Conservation (phyloP, 2,113 vertebrate genomes). For the Talpa occidentalis region DNA sequence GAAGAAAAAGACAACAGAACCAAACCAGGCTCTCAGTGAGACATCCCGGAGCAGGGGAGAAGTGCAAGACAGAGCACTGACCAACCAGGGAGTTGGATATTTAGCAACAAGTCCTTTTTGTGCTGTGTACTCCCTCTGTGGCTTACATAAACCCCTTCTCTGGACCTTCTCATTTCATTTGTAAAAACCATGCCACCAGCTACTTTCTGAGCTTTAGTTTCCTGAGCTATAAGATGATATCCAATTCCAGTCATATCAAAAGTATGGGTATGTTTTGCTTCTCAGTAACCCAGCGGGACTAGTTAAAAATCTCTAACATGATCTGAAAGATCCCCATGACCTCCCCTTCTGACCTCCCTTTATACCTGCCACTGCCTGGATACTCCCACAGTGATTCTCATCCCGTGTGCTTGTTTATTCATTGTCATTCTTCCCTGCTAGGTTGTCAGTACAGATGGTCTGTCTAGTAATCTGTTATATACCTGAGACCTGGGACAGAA, state of each 20-base stretch:
- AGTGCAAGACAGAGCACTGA: neutral
- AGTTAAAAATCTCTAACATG: neutral
- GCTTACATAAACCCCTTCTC: neutral
- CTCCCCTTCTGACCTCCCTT: neutral
- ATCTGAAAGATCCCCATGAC: neutral
- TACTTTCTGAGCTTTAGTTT: neutral
- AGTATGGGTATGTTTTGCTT: neutral
- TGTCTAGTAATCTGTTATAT: neutral
- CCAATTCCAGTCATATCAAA: neutral
- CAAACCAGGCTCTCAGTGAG: neutral
- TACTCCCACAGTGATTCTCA: neutral
- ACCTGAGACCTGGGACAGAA: neutral
- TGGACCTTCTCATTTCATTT: neutral
- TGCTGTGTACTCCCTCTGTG: neutral
- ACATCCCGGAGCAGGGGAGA: neutral
- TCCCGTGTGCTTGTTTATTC: neutral
- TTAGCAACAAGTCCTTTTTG: neutral
- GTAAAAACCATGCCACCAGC: neutral
- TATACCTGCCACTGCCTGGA: neutral
- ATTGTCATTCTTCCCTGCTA: no score
- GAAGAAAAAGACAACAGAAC: neutral
- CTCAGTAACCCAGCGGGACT: neutral
- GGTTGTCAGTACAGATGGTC: neutral
- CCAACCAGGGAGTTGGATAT: neutral
- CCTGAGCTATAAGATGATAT: neutral